phyloP scores from a whole-genome alignment of 2,797 vertebrate genomes.

The Coendou prehensilis region DNA sequence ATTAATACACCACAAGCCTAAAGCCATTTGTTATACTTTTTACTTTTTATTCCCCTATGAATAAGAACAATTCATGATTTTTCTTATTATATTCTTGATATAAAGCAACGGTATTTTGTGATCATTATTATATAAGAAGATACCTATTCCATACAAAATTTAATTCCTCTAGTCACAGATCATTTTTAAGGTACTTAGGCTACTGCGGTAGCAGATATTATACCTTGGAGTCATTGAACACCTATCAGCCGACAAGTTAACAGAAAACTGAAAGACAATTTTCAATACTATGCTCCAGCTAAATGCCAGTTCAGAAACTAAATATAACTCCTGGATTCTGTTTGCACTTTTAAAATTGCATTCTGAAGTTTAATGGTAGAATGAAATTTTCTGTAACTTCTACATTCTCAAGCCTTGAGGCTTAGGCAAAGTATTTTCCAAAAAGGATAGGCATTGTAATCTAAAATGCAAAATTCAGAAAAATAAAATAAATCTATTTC shows the following conservation, averaged over 20 bases:
- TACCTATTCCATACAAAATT: conserved; percentile 38
- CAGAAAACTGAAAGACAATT: conserved; percentile 81
- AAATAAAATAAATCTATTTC: neutral
- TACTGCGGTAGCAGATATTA: conserved; percentile 10
- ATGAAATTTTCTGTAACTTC: conserved; percentile 47
- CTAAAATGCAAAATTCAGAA: conserved; percentile 51
- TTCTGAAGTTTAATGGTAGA: conserved; percentile 74
- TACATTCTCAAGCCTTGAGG: neutral
- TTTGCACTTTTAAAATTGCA: conserved; percentile 70
- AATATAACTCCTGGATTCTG: conserved; percentile 77
- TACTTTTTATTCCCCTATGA: conserved; percentile 46
- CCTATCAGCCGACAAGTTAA: conserved; percentile 63
- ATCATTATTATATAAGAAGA: conserved; percentile 58
- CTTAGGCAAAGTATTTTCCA: conserved; percentile 61
- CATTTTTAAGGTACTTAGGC: conserved; percentile 64
- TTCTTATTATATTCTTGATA: conserved; percentile 38
- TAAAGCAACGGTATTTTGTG: conserved; percentile 42
- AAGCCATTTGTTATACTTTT: conserved; percentile 58
- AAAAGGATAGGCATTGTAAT: conserved; percentile 32
- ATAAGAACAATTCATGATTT: conserved; percentile 26
- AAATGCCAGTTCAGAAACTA: conserved; percentile 79
- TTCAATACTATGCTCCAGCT: conserved; percentile 68
- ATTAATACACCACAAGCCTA: neutral
- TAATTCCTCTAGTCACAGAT: conserved; percentile 63
- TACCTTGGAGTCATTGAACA: conserved; percentile 70